phyloP scores from a whole-genome alignment of 2,888 invertebrate genomes.

The Bruchidius siliquastri region DNA sequence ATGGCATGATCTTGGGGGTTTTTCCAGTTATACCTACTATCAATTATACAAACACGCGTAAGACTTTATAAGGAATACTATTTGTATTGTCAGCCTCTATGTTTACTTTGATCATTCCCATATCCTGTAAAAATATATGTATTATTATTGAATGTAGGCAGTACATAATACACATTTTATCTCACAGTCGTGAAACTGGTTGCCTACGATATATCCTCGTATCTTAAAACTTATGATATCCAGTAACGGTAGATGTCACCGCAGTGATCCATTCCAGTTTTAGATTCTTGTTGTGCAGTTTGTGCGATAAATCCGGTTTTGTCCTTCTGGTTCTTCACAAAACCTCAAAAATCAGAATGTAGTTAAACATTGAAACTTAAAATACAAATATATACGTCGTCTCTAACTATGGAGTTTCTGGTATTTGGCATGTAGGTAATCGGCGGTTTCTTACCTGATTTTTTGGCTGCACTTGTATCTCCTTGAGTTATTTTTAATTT shows the following conservation, averaged over 20 bases:
- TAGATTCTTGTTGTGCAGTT: background rate
- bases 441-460: background rate
- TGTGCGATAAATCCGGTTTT: background rate
- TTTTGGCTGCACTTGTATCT: conserved; percentile 6
- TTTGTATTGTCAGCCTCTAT: no score
- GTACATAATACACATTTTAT: background rate
- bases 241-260: background rate
- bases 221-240: background rate
- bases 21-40: no score
- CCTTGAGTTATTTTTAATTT: conserved; percentile 24
- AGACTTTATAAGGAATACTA: no score
- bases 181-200: background rate
- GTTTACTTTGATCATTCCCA: no score
- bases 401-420: background rate
- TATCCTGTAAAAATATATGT: no score
- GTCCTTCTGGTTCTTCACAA: background rate
- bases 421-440: background rate
- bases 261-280: background rate
- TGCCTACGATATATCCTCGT: background rate
- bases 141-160: no score
- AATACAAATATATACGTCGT: background rate
- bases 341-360: background rate
- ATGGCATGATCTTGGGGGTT: no score
- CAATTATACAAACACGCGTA: no score
- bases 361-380: background rate